A percentile compares a stretch with the other conserved stretches of the same genome.
Conservation (phyloP, 2,113 vertebrate species). For the Gnathonemus echidnorhynchus region DNA sequence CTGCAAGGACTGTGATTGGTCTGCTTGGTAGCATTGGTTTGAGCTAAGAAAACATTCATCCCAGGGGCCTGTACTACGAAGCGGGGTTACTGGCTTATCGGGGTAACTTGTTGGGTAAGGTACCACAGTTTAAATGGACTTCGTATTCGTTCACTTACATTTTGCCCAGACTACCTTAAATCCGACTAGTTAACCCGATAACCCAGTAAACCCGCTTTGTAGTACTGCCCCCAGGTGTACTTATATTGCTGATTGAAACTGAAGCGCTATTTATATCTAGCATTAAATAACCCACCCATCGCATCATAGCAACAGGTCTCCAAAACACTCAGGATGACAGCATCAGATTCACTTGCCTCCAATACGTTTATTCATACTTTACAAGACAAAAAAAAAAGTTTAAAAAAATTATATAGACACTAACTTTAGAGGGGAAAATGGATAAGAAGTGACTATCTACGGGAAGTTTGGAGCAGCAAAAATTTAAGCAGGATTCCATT, state of each 20-base stretch:
- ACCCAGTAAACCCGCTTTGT: too few relatives aligned
- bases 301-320: not conserved
- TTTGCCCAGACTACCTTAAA: too few relatives aligned
- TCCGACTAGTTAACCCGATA: too few relatives aligned
- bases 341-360: too few relatives aligned
- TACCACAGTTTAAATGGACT: too few relatives aligned
- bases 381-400: not conserved
- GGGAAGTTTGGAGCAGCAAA: not conserved
- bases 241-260: not conserved
- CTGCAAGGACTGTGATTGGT: not conserved
- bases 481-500: not conserved
- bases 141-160: too few relatives aligned
- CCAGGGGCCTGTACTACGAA: too few relatives aligned
- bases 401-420: not conserved
- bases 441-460: not conserved
- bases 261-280: not conserved
- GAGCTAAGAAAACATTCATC: not conserved
- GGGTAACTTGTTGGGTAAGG: too few relatives aligned
- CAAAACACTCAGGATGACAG: not conserved
- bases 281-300: not conserved
- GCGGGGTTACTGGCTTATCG: too few relatives aligned
- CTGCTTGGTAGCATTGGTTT: not conserved
- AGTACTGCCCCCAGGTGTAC: not conserved
- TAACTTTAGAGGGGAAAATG: not conserved
- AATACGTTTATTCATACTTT: not conserved